Percentiles rank a stretch among this genome's conserved stretches.
phyloP scores from a whole-genome alignment of 2,888 invertebrate species.

The Drosophila subquinaria region DNA sequence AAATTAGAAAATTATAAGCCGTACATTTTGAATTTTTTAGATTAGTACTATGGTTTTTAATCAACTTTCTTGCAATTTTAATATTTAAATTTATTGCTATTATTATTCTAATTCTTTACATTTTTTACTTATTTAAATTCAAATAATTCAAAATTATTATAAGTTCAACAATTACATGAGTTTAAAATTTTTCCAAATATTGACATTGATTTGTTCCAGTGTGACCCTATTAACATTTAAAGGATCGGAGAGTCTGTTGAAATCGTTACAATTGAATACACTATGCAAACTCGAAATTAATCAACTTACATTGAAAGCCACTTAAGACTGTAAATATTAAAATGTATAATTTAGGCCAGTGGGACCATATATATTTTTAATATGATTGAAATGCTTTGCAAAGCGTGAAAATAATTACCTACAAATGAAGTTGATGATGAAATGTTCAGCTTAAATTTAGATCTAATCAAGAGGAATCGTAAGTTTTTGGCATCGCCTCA shows the following conservation, averaged over 20 bases:
- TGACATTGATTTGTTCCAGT: background rate
- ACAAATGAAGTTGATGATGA: conserved; percentile 13
- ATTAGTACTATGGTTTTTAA: too few species aligned
- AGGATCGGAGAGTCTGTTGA: background rate
- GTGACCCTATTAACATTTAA: background rate
- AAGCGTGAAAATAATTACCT: conserved; percentile 12
- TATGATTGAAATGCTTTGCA: conserved; percentile 2
- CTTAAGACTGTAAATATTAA: background rate
- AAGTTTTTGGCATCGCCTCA: conserved; percentile 13
- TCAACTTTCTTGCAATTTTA: too few species aligned
- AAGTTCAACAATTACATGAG: too few species aligned
- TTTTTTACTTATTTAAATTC: too few species aligned
- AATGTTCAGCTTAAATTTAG: conserved; percentile 11
- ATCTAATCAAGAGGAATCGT: conserved; percentile 6
- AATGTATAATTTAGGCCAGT: background rate
- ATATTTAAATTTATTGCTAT: too few species aligned
- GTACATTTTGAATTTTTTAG: too few species aligned
- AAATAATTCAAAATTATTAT: too few species aligned
- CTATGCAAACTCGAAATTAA: background rate
- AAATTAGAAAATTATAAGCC: too few species aligned
- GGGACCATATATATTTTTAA: background rate
- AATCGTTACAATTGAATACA: background rate
- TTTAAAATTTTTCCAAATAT: background rate
- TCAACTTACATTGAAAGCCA: background rate
- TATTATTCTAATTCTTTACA: too few species aligned